Evolutionary conservation across 1,140 invertebrate species (phyloP).

Genomic region (Manduca sexta): DNA sequence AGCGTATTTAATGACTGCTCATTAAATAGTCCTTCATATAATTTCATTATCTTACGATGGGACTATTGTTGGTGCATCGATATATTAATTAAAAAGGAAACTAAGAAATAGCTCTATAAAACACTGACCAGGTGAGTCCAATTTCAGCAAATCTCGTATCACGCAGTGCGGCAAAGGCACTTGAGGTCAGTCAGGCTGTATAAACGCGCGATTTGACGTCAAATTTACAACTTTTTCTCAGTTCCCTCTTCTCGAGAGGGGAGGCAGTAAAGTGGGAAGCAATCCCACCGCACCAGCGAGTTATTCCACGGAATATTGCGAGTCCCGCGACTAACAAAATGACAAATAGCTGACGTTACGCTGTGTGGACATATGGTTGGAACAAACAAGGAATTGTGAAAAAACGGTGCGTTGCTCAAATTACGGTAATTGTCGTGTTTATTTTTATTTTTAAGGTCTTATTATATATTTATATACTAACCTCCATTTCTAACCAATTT

Average conservation of each 20-base stretch:
- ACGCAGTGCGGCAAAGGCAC: conserved; percentile 36
- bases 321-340: conserved; percentile 66
- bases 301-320: conserved; percentile 68
- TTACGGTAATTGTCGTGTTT: too few species aligned
- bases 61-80: too few species aligned
- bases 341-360: conserved; percentile 55
- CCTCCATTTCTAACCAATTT: too few species aligned
- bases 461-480: too few species aligned
- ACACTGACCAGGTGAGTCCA: conserved; percentile 32
- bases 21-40: too few species aligned
- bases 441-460: too few species aligned
- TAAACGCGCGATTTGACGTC: conserved; percentile 61
- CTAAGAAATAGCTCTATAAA: conserved; percentile 16
- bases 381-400: neutral
- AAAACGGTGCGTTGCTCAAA: neutral
- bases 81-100: too few species aligned
- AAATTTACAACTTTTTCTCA: conserved; percentile 69
- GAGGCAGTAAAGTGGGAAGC: conserved; percentile 64
- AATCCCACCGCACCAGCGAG: conserved; percentile 59
- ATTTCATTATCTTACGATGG: too few species aligned
- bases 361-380: conserved; percentile 13
- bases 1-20: too few species aligned
- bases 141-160: conserved; percentile 39
- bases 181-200: conserved; percentile 55
- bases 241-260: conserved; percentile 38